phyloP scores from a whole-genome alignment of 2,113 vertebrate genomes.

The Zosterops hypoxanthus region DNA sequence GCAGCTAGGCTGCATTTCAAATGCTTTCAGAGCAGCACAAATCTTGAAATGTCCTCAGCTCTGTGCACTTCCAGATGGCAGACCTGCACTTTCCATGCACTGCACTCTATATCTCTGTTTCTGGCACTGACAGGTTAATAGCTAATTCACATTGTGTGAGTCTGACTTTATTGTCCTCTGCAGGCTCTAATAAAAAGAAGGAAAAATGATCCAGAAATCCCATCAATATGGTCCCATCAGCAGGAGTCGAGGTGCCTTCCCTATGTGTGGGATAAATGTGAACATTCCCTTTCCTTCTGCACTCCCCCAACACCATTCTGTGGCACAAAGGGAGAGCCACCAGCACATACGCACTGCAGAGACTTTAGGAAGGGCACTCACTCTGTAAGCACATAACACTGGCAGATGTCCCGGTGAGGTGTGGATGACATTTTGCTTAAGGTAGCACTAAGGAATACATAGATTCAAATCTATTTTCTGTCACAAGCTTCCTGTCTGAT shows the following conservation, averaged over 20 bases:
- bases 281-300: not conserved
- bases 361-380: not conserved
- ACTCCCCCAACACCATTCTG: not conserved
- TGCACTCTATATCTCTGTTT: rapidly evolving
- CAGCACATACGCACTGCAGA: not conserved
- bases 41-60: not conserved
- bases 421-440: not conserved
- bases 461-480: not conserved
- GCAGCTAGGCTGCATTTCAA: not conserved
- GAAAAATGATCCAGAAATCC: not conserved
- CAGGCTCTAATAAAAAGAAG: not conserved
- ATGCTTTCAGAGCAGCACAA: not conserved
- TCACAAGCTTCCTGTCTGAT: not conserved
- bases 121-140: not conserved
- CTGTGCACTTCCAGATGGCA: not conserved
- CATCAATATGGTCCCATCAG: not conserved
- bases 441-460: not conserved
- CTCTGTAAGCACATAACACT: not conserved
- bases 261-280: no score
- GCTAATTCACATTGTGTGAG: not conserved
- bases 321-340: not conserved
- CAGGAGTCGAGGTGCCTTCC: not conserved
- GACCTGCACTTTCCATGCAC: not conserved
- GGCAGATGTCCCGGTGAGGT: not conserved
- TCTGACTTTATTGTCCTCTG: not conserved